These are phyloP conservation scores for Odontocerum albicorne DNA, from an alignment of 2,888 invertebrate genomes.

Conservation along the genomic window DNA sequence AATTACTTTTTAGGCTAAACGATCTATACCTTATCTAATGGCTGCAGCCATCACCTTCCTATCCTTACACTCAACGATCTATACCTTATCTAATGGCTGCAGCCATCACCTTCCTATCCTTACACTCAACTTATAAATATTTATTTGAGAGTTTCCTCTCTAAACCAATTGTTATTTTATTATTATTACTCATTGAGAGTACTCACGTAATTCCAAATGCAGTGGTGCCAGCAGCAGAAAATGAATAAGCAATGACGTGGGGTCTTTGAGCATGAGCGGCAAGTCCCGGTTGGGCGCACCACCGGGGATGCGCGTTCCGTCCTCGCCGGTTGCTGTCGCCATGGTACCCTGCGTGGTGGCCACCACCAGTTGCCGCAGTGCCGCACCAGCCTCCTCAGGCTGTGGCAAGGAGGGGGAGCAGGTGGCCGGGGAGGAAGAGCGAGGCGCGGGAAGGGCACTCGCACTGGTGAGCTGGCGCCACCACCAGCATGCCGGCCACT, in stretches of 20 bases:
- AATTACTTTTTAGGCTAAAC: too few species aligned
- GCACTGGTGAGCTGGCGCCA: constrained; percentile 41
- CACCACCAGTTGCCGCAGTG: constrained; percentile 6
- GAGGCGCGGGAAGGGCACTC: constrained; percentile 65
- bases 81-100: too few species aligned
- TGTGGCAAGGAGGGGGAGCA: too few species aligned
- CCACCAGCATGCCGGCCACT: constrained; percentile 47
- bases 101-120: too few species aligned
- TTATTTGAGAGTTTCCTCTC: too few species aligned
- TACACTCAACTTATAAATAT: too few species aligned
- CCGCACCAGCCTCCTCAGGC: background rate
- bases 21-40: too few species aligned
- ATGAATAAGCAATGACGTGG: constrained; percentile 82
- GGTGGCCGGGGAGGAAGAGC: constrained; percentile 59
- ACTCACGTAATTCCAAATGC: constrained; percentile 83
- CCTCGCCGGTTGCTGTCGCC: background rate
- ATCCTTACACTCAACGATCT: too few species aligned
- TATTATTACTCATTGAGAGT: too few species aligned
- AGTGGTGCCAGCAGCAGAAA: constrained; percentile 83
- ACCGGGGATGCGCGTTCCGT: background rate
- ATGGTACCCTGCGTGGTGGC: background rate
- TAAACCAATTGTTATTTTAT: too few species aligned
- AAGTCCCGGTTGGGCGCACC: constrained; percentile 57
- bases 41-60: too few species aligned
- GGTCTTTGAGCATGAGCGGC: constrained; percentile 86